Evolutionary conservation across 2,113 vertebrate genomes (phyloP).

Genomic region (Odocoileus virginianus): DNA sequence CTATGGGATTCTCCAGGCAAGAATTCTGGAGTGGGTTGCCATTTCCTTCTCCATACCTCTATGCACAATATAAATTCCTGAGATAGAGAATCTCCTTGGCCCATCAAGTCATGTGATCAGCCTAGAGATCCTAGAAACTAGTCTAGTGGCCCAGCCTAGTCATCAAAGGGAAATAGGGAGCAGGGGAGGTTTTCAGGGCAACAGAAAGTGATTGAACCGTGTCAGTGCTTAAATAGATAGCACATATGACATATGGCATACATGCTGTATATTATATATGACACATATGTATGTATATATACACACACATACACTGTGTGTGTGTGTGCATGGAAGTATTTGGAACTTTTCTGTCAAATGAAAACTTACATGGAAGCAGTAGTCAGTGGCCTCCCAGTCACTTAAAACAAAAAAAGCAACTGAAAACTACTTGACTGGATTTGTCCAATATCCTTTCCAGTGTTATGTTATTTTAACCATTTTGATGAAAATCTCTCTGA

Average conservation of each 20-base stretch:
- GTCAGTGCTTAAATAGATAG: not conserved
- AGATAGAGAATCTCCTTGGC: not conserved
- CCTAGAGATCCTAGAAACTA: not conserved
- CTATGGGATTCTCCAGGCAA: too few relatives aligned
- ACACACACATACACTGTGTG: not conserved
- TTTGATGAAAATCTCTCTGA: conserved; percentile 18
- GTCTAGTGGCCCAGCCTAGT: not conserved
- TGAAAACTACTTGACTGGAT: not conserved
- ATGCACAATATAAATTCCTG: not conserved
- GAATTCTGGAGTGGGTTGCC: too few relatives aligned
- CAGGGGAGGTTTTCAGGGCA: not conserved
- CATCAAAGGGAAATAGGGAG: not conserved
- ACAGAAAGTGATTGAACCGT: not conserved
- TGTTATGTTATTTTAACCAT: not conserved
- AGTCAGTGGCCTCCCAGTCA: not conserved
- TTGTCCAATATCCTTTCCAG: not conserved
- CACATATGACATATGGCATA: not conserved
- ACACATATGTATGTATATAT: not conserved
- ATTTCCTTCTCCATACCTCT: not conserved
- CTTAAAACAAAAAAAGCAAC: not conserved
- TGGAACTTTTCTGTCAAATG: not conserved
- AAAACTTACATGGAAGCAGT: not conserved
- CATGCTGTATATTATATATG: not conserved
- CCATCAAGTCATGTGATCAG: not conserved
- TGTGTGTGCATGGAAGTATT: not conserved